Evolutionary conservation across 1,140 invertebrate genomes (phyloP), one percentile per base, ranked within the genome.

Genomic region (Zaprionus davidi): DNA sequence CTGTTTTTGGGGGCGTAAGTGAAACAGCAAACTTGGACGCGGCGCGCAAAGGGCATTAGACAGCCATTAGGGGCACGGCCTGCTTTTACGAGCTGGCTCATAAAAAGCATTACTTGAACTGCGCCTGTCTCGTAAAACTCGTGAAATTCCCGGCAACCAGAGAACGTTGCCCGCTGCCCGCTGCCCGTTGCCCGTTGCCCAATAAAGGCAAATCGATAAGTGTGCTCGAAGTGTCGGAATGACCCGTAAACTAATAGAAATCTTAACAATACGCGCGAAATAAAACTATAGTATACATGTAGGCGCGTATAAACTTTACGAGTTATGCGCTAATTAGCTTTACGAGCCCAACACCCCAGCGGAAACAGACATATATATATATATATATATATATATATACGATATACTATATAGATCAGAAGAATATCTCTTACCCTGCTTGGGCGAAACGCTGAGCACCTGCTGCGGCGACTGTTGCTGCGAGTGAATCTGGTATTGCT

Each of bases 391-490:
- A 26, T 5, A 26, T 24, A 24, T 24, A 24, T 1, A 7, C 26
- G 0, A 28, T 28, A 28, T 3, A 31, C 31, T 31, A 31, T n/a
- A 13, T 26, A 36, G 49, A 58, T 36, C 2, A 34, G 26, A 1
- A 7, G 0, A 28, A 9, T 60, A 38, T 38, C 20, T 28, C 91
- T 90, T 91, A 92, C 91, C 91, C 82, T 92, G 91, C 78, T 92
- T 92, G 69, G 91, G 90, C 28, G 91, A 91, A 46, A 84, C 72
- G 75, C 91, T 90, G 41, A 90, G 78, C 82, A 92, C 82, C 74
- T 92, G 90, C 83, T 91, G 91, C 58, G 91, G 91, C 71, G 91
- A 92, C 77, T 92, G 91, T 71, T 92, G 91, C 69, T 92, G 91
- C 74, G 91, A 92, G 67, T 92, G 91, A 56, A 92, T 92, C 64